Conservation (phyloP, 2,797 vertebrate genomes). For the Mus caroli region DNA sequence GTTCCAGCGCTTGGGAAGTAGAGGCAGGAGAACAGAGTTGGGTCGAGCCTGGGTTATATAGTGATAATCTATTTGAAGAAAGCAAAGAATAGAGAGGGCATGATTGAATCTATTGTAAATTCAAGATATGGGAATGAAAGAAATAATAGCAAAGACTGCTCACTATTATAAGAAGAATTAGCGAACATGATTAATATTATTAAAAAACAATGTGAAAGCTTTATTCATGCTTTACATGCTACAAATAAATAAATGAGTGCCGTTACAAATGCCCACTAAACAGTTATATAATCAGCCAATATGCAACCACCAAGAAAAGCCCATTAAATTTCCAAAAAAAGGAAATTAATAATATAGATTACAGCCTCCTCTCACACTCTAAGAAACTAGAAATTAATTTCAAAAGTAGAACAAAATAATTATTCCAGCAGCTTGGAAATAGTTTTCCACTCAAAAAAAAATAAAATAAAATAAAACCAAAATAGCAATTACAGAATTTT, state of each 20-base stretch:
- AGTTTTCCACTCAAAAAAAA: conserved; percentile 79
- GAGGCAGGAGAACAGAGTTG: background rate
- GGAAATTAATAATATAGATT: conserved; percentile 79
- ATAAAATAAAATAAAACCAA: conserved; percentile 81
- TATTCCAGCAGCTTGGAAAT: conserved; percentile 77
- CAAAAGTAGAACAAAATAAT: conserved; percentile 79
- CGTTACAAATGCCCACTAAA: conserved; percentile 50
- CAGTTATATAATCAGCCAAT: conserved; percentile 60
- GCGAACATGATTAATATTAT: conserved; percentile 42
- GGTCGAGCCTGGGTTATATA: background rate
- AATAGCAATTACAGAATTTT: conserved; percentile 79
- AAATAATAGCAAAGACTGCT: background rate
- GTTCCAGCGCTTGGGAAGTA: background rate
- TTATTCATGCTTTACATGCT: conserved; percentile 30
- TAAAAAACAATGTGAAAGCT: conserved; percentile 64
- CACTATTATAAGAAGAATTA: background rate
- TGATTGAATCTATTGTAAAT: background rate
- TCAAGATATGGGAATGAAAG: background rate
- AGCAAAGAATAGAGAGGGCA: background rate
- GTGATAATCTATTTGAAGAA: background rate
- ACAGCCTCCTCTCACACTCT: conserved; percentile 52
- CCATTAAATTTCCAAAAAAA: conserved; percentile 59
- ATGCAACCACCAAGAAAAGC: conserved; percentile 70
- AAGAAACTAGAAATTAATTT: conserved; percentile 81
- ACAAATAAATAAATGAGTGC: conserved; percentile 66